phyloP scores from a whole-genome alignment of 2,113 vertebrate species.

The Gallinago media region DNA sequence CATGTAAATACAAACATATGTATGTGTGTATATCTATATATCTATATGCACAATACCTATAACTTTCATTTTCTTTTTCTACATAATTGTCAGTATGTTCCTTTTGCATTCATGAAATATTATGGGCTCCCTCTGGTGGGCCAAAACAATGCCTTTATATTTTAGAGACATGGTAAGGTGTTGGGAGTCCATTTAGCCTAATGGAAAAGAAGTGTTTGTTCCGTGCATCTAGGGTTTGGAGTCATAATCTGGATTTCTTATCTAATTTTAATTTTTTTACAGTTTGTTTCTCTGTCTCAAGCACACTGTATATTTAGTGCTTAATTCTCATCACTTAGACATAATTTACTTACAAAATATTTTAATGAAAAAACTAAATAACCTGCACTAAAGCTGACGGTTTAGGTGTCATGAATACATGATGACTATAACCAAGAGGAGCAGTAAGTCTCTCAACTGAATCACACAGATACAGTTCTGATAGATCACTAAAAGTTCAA shows the following conservation, averaged over 20 bases:
- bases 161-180: background rate
- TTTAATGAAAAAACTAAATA: background rate
- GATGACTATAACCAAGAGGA: background rate
- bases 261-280: background rate
- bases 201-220: background rate
- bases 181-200: background rate
- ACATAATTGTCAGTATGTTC: background rate
- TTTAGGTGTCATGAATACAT: background rate
- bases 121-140: constrained; percentile 71
- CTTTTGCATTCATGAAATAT: constrained; percentile 45
- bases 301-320: background rate
- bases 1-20: background rate
- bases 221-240: background rate
- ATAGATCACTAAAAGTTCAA: background rate
- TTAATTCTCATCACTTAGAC: background rate
- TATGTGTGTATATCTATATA: background rate
- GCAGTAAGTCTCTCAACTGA: background rate
- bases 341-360: background rate
- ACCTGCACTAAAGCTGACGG: background rate
- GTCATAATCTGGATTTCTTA: background rate
- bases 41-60: background rate
- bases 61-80: background rate
- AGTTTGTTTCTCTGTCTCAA: background rate
- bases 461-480: background rate
- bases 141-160: constrained; percentile 27